Evolutionary conservation across 2,888 invertebrate species (phyloP), one percentile per base, ranked within the genome.

Genomic region (Gortyna flavago): DNA sequence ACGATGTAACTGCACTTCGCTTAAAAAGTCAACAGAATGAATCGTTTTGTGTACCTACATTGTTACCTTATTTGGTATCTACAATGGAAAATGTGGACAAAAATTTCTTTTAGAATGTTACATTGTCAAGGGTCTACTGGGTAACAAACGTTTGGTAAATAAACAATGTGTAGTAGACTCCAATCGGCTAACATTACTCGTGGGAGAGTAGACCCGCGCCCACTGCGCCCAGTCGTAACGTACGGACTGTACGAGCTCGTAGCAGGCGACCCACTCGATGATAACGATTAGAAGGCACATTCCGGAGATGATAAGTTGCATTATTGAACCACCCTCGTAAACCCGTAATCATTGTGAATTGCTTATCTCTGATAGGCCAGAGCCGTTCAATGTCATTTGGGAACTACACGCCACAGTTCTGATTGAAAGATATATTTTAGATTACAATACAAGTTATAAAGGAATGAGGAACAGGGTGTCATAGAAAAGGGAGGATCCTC

Each of bases 11-110:
- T 71, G 44, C 64, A 70, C 66, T 64, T 61, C 8, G 29, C 69
- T 73, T 82, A 57, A 68, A 66, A 29, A 59, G 57, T 71, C 57
- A 62, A 66, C 61, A 66, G 35, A 69, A 75, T 77, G 38, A 72
- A 81, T 66, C 57, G 16, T 61, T 66, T 54, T 77, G 75, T 80
- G 80, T 51, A 68, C 54, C 38, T 62, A 68, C 54, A 44, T 62
- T 21, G 59, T 44, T 67, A 67, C 5, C 41, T 73, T 69, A 65
- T 68, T 78, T 32, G 1, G 18, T 32, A 35, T 51, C 5, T 79
- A 32, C 21, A 21, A 48, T 44, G n/a, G 7, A 51, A 51, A 51
- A 61, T 77, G 32, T 72, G 9, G 48, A n/a, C 11, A 38, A 35
- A 35, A 44, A 44, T 65, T 61, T 59, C 29, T 32, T n/a, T 66